These are phyloP conservation scores for Drosophila repletoides DNA, from an alignment of 1,140 invertebrate genomes.

Conservation along the genomic window DNA sequence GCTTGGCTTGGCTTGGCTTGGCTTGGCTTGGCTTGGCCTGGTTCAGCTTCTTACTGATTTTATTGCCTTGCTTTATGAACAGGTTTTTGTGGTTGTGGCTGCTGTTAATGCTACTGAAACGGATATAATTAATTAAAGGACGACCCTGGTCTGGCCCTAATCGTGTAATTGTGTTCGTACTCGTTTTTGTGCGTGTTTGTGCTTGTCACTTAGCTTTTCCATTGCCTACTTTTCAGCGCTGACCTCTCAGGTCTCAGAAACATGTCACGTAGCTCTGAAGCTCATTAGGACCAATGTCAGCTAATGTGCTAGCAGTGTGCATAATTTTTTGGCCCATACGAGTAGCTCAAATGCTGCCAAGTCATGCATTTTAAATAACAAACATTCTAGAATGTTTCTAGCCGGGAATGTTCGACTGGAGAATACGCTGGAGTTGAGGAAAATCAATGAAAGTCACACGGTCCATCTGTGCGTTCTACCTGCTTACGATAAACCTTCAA, in stretches of 20 bases:
- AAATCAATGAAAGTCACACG: too few species aligned
- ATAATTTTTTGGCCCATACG: background rate
- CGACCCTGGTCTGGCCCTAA: conserved; percentile 4
- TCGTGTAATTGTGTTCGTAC: conserved; percentile 39
- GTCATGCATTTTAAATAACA: conserved; percentile 22
- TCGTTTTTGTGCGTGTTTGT: conserved; percentile 6
- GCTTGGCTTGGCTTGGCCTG: too few species aligned
- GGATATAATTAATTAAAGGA: conserved; percentile 26
- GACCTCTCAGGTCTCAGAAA: background rate
- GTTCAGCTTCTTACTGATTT: too few species aligned
- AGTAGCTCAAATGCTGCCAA: background rate
- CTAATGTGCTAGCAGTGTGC: conserved; percentile 25
- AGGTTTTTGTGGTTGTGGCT: background rate
- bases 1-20: too few species aligned
- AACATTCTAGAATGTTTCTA: background rate
- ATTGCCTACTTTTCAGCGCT: conserved; percentile 32
- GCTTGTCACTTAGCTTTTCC: conserved; percentile 27
- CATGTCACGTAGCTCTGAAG: conserved; percentile 24
- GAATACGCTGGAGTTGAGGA: too few species aligned
- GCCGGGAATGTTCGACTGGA: too few species aligned
- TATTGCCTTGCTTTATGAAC: background rate
- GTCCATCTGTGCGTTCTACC: too few species aligned
- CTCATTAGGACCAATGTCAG: conserved; percentile 19
- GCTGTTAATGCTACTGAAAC: conserved; percentile 9
- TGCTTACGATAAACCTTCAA: too few species aligned